These are phyloP conservation scores for Polydrusus cervinus DNA, from an alignment of 2,888 invertebrate species.

Conservation along the genomic window DNA sequence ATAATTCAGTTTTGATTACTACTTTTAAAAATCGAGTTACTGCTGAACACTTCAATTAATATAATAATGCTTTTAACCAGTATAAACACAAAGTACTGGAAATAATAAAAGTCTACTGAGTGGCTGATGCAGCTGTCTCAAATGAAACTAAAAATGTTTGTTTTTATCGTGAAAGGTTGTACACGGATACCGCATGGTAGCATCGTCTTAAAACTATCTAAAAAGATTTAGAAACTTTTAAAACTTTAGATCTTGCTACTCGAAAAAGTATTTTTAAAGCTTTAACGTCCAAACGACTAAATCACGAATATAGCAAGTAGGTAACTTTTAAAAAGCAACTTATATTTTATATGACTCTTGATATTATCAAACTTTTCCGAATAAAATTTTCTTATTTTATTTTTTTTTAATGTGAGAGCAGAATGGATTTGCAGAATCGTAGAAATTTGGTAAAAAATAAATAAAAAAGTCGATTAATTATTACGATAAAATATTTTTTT, in stretches of 20 bases:
- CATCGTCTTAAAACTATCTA: constrained; percentile 26
- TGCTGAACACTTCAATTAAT: no score
- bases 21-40: no score
- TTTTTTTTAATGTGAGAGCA: constrained; percentile 5
- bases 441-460: background rate
- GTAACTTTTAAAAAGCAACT: constrained; percentile 39
- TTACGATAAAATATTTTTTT: no score
- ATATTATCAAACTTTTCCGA: constrained; percentile 45
- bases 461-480: no score
- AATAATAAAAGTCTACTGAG: no score
- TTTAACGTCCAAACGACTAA: constrained; percentile 36
- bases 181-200: constrained; percentile 6
- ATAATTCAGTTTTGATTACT: no score
- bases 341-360: constrained; percentile 41
- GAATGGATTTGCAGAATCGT: constrained; percentile 3
- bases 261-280: constrained; percentile 36
- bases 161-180: background rate
- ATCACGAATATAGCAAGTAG: constrained; percentile 32
- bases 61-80: no score
- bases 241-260: constrained; percentile 33
- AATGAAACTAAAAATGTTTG: background rate
- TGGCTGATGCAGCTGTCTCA: no score
- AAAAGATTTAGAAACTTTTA: constrained; percentile 26
- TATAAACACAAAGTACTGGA: no score
- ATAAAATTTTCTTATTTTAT: constrained; percentile 32